Evolutionary conservation across 2,888 invertebrate genomes (phyloP).

Genomic region (Callosobruchus maculatus): DNA sequence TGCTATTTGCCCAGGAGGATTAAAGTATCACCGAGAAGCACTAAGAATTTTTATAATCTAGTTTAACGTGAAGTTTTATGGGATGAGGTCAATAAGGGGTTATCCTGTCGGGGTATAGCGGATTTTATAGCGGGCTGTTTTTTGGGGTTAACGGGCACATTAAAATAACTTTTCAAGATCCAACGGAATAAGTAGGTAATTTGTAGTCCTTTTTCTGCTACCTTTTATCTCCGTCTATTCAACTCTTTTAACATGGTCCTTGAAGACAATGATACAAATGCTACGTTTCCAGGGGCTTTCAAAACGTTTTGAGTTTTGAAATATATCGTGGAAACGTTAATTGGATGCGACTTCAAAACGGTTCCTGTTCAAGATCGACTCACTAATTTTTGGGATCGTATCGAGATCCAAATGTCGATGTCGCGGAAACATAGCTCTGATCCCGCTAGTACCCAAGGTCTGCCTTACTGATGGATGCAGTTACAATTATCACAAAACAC

Average conservation of each 20-base stretch:
- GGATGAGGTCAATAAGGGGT: background rate
- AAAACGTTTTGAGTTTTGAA: background rate
- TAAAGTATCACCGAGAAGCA: background rate
- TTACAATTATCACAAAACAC: too few relatives aligned
- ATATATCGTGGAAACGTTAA: too few relatives aligned
- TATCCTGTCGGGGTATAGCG: background rate
- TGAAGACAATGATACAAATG: background rate
- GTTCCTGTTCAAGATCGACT: too few relatives aligned
- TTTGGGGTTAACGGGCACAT: background rate
- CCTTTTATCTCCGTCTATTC: background rate
- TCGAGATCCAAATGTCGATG: too few relatives aligned
- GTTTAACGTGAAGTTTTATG: background rate
- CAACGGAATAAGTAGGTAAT: background rate
- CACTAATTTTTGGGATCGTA: too few relatives aligned
- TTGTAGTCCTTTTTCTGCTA: background rate
- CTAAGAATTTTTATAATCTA: background rate
- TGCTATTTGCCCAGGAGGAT: background rate
- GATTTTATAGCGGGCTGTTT: background rate
- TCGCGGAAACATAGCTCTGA: too few relatives aligned
- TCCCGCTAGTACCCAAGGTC: too few relatives aligned
- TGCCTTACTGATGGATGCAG: too few relatives aligned
- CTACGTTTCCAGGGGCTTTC: background rate
- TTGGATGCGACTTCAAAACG: too few relatives aligned
- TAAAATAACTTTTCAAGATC: background rate
- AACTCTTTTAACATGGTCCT: background rate